Evolutionary conservation across 2,797 vertebrate species (phyloP), one percentile per base, ranked within the genome.

Genomic region (Epinephelus coioides): DNA sequence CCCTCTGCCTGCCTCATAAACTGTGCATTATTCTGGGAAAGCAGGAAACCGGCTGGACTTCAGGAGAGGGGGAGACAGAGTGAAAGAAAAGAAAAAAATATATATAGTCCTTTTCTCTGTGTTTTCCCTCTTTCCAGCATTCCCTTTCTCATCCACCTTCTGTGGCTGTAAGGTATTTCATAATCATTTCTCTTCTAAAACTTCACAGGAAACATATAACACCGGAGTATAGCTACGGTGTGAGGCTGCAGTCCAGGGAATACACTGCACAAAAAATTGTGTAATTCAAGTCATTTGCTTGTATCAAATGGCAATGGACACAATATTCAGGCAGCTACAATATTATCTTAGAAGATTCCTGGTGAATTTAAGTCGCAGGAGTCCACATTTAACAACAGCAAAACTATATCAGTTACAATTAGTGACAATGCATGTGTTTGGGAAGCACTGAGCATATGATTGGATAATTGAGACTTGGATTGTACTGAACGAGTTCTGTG

Each of bases 11-110:
- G 76, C 82, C 88, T 92, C 87, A 89, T 94, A 94, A 94, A 92
- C 88, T 86, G 79, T 73, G 85, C 87, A 92, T 88, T 91, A 94
- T 92, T 95, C 91, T 91, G 86, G 88, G 91, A 93, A 90, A 81
- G 85, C 73, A 89, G 87, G 84, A 91, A 87, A 90, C 76, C 65
- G 40, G 72, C 85, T 79, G 82, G 81, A 81, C 81, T 70, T 83
- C 82, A 86, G 75, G 73, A 80, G 53, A 70, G 54, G 72, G 44
- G 63, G 78, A 78, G 73, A 69, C 46, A 49, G 46, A 73, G 63
- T 53, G 18, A 84, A 55, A 76, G 49, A 67, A 62, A 72, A 69
- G 25, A 17, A 4, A 38, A 11, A 50, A 21, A 60, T 23, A 66
- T 9, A 67, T 18, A 56, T 47, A 71, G n/a, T n/a, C 5, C 6